These are phyloP conservation scores for Hestina assimilis DNA, from an alignment of 1,140 invertebrate species.

Conservation along the genomic window DNA sequence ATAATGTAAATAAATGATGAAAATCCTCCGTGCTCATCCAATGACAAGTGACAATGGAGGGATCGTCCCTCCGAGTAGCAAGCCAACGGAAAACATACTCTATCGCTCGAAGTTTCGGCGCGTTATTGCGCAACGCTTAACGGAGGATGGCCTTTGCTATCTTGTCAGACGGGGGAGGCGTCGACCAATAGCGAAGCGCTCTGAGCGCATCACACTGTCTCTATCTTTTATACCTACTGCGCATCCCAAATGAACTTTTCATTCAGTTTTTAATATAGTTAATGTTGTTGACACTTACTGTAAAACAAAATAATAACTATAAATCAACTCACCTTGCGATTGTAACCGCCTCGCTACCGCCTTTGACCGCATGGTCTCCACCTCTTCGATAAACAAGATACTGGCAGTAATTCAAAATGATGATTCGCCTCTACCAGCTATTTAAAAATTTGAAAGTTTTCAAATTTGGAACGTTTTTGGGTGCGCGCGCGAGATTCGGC, in stretches of 20 bases:
- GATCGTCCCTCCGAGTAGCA: constrained; percentile 61
- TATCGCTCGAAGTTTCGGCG: constrained; percentile 26
- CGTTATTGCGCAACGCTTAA: constrained; percentile 18
- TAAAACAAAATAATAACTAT: background rate
- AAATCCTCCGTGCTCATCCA: constrained; percentile 70
- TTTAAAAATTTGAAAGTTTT: constrained; percentile 50
- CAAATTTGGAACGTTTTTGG: constrained; percentile 41
- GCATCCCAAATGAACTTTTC: too few species aligned
- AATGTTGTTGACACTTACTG: background rate
- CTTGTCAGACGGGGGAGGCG: constrained; percentile 74
- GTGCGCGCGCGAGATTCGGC: constrained; percentile 41
- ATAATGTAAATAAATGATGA: constrained; percentile 71
- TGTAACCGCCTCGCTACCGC: constrained; percentile 78
- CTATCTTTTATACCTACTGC: constrained; percentile 58
- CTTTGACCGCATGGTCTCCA: constrained; percentile 77
- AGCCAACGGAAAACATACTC: constrained; percentile 38
- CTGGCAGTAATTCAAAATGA: constrained; percentile 59
- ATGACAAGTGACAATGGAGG: constrained; percentile 74
- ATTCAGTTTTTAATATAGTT: background rate
- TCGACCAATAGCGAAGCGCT: constrained; percentile 56
- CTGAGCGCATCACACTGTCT: constrained; percentile 63
- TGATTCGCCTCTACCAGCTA: constrained; percentile 42
- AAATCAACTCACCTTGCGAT: constrained; percentile 70
- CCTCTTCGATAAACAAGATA: constrained; percentile 43
- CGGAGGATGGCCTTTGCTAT: constrained; percentile 72